Conservation (phyloP, 2,113 vertebrate species). For the Sturnira hondurensis region DNA sequence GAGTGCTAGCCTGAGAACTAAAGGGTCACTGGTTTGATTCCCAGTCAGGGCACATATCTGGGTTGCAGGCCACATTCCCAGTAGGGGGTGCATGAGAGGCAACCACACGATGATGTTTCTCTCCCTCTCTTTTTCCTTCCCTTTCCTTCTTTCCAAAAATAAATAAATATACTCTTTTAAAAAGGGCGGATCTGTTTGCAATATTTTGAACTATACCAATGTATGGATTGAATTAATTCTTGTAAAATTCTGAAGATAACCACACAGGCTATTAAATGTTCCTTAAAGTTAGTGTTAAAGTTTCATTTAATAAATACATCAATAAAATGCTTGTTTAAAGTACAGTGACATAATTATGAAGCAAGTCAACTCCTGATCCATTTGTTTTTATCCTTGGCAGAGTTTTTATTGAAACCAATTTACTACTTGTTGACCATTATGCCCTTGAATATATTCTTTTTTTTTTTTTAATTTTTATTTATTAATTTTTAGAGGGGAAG, state of each 20-base stretch:
- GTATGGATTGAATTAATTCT: not conserved
- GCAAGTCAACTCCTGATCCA: not conserved
- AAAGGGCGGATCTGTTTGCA: not conserved
- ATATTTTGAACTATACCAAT: not conserved
- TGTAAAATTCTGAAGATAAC: not conserved
- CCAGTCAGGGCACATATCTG: too few relatives aligned
- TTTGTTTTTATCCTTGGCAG: not conserved
- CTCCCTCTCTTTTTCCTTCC: too few relatives aligned
- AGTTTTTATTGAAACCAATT: not conserved
- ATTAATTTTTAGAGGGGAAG: too few relatives aligned
- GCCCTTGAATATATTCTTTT: not conserved
- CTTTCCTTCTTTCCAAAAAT: too few relatives aligned
- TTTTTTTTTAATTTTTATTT: too few relatives aligned
- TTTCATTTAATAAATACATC: too few relatives aligned
- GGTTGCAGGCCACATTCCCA: too few relatives aligned
- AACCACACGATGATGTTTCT: too few relatives aligned
- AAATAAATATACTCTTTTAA: not conserved
- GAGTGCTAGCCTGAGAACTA: too few relatives aligned
- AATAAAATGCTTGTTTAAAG: not conserved
- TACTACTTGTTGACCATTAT: not conserved
- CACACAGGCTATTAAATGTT: not conserved
- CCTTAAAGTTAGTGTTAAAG: not conserved
- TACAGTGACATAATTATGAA: not conserved
- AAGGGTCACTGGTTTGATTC: too few relatives aligned
- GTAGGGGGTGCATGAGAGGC: too few relatives aligned